Evolutionary conservation across 2,888 invertebrate genomes (phyloP), one percentile per base, ranked within the genome.

Genomic region (Rhamnusium bicolor): DNA sequence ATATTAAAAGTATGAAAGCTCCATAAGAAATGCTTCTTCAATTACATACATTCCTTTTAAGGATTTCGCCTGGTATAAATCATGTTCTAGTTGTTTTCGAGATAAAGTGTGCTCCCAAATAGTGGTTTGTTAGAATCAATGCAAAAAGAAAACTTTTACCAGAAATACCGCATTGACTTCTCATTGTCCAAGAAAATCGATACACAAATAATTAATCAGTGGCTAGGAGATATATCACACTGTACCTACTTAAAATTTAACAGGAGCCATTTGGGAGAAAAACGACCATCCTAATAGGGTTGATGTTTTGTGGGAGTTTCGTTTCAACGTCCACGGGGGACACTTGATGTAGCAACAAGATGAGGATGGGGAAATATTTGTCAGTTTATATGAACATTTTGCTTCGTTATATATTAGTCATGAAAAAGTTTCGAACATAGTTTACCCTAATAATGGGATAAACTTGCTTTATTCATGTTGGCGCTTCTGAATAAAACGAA

Each of bases 171-270:
- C 40, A 40, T 40, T 40, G 40, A 40, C 40, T 40, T 40, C 40
- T 40, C 40, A 40, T 40, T 40, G 40, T 40, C 40, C 40, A n/a
- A 40, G 40, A n/a, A 40, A 40, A 40, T 68, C 60, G 32, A 69
- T 69, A 24, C 46, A 32, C 21, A 53, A 69, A 49, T 69, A 60
- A 71, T 71, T 71, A 61, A 67, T 71, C 58, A 71, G 46, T 60
- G 51, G 60, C 60, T 32, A 60, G 40, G 67, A 61, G 32, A 67
- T 67, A 71, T 71, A 67, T 67, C 66, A 56, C 71, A 21, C 21
- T 47, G n/a, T 10, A 54, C 66, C 49, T 66, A 51, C 58, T 71
- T 60, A 71, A 71, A 71, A 49, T 71, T 71, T 71, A 67, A 71
- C 67, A 47, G 32, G 27, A 19, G 51, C 66, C 53, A 53, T 71